phyloP scores from a whole-genome alignment of 1,140 invertebrate genomes.

The Aphidius gifuensis region DNA sequence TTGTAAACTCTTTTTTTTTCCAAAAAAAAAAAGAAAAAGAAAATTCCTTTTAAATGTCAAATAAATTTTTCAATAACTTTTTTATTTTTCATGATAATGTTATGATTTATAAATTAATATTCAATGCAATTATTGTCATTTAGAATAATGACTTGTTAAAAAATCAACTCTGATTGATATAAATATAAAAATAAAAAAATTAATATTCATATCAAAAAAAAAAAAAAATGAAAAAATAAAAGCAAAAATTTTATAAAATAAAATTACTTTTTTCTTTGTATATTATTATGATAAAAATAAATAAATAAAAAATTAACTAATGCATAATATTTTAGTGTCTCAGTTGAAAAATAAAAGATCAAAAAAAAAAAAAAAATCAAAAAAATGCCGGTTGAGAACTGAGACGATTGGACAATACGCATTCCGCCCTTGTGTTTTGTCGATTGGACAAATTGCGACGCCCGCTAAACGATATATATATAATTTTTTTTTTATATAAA shows the following conservation, averaged over 20 bases:
- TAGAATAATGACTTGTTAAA: not conserved
- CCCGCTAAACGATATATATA: slow-evolving; percentile 41
- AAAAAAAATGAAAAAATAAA: too few relatives aligned
- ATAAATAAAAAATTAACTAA: too few relatives aligned
- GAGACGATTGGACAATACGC: slow-evolving; percentile 39
- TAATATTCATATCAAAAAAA: too few relatives aligned
- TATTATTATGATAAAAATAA: too few relatives aligned
- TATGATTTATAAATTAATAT: not conserved
- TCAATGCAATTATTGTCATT: not conserved
- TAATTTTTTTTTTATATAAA: slow-evolving; percentile 37
- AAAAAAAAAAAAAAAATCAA: slow-evolving; percentile 20
- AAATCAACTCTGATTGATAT: too few relatives aligned
- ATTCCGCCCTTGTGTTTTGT: slow-evolving; percentile 48
- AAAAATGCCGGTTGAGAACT: slow-evolving; percentile 8
- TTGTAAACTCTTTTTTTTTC: too few relatives aligned
- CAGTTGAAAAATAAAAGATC: not conserved
- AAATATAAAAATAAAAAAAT: too few relatives aligned
- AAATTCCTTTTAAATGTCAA: too few relatives aligned
- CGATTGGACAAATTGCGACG: slow-evolving; percentile 50
- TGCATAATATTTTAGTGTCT: not conserved
- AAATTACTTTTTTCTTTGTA: too few relatives aligned
- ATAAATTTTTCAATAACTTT: not conserved
- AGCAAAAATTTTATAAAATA: too few relatives aligned
- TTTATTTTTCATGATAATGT: not conserved
- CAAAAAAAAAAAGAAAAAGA: too few relatives aligned